Evolutionary conservation across 2,888 invertebrate genomes (phyloP), one percentile per base, ranked within the genome.

Genomic region (Selenia dentaria): DNA sequence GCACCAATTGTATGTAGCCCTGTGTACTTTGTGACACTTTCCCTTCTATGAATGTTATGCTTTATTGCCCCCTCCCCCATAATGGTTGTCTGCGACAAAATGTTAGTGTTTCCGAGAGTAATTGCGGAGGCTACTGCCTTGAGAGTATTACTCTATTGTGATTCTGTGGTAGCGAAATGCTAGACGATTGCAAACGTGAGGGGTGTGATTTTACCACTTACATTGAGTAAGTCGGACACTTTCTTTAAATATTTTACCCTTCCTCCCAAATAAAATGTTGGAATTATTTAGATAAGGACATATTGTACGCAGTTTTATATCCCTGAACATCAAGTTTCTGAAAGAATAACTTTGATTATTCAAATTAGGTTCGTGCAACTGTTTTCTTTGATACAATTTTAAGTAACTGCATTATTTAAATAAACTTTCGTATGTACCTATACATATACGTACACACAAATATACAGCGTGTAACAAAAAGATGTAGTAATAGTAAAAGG

Each of bases 11-110:
- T 84, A 77, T 80, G 78, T 74, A 32, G 67, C 71, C 59, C 68
- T 76, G 77, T 79, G 70, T 74, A 77, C 75, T 77, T 72, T 70
- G 74, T 71, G 78, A 84, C 86, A 87, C 86, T 88, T 83, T 82
- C 83, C 79, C 83, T 83, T 53, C 80, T 80, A 80, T 79, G 78
- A 86, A 79, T 76, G 79, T 83, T 80, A 83, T 83, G 74, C 77
- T 85, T 79, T 80, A 79, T 74, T 74, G 69, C 68, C 56, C 62
- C 66, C 70, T 60, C 70, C 79, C 54, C 54, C 58, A 34, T 20
- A 29, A 46, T 58, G 44, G 50, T 59, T 48, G 49, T 54, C 45
- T 55, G 41, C 28, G 18, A 37, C 47, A 48, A 48, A 66, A 59
- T 58, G 57, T 59, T 62, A 70, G 69, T 74, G 67, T 68, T 65